Evolutionary conservation across 1,140 invertebrate genomes (phyloP).

Genomic region (Sweltsa coloradensis): DNA sequence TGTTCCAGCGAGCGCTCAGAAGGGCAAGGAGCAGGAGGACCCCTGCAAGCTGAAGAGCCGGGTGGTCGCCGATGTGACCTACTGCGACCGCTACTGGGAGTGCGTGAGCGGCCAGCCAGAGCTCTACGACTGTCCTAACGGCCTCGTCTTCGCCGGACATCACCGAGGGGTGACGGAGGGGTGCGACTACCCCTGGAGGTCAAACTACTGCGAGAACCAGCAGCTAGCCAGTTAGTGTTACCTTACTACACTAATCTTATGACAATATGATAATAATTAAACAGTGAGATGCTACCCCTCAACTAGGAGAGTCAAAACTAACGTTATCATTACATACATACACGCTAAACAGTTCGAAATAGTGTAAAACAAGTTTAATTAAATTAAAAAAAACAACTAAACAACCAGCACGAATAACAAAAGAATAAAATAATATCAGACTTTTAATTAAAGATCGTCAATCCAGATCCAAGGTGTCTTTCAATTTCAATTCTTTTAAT

Average conservation of each 20-base stretch:
- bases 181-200: constrained; percentile 80
- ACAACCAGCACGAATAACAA: too few species aligned
- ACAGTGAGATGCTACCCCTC: too few species aligned
- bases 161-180: constrained; percentile 74
- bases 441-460: too few species aligned
- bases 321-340: too few species aligned
- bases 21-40: constrained; percentile 47
- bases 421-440: too few species aligned
- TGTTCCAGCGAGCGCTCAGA: too few species aligned
- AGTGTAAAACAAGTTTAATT: too few species aligned
- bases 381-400: too few species aligned
- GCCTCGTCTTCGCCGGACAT: constrained; percentile 77
- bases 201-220: constrained; percentile 71
- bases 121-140: constrained; percentile 80
- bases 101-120: constrained; percentile 64
- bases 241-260: background rate
- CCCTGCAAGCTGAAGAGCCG: constrained; percentile 63
- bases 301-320: background rate
- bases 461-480: too few species aligned
- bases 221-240: constrained; percentile 50
- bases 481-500: too few species aligned
- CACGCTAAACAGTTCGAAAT: too few species aligned
- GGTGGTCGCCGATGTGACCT: constrained; percentile 60
- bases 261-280: too few species aligned
- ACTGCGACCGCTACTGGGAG: constrained; percentile 82